These are phyloP conservation scores for Coremacera marginata DNA, from an alignment of 2,888 invertebrate species.

Conservation along the genomic window DNA sequence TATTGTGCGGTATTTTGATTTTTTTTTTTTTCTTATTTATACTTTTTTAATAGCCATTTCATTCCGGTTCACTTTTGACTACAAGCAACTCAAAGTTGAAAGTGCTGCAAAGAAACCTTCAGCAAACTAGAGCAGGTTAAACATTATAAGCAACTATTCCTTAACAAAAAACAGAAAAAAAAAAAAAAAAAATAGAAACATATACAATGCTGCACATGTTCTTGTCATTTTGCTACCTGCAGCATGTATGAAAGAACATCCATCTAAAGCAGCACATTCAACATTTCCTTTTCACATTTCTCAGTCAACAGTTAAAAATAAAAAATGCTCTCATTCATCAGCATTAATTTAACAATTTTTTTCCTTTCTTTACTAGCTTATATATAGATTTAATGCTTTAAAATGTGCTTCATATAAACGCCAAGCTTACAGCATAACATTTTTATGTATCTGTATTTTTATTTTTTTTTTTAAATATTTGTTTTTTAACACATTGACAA, in stretches of 20 bases:
- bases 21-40: not conserved
- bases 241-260: not conserved
- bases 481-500: constrained; percentile 12
- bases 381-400: too few species aligned
- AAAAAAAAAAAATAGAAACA: too few species aligned
- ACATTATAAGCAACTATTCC: not conserved
- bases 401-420: too few species aligned
- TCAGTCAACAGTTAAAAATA: not conserved
- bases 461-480: not conserved
- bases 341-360: not conserved
- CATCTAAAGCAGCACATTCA: too few species aligned
- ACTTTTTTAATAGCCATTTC: not conserved
- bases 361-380: too few species aligned
- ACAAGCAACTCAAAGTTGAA: not conserved
- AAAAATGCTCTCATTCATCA: not conserved
- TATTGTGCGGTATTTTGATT: not conserved
- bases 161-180: too few species aligned
- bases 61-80: not conserved
- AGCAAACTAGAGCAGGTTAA: constrained; percentile 1
- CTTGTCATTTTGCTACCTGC: not conserved
- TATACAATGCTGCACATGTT: not conserved
- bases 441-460: not conserved
- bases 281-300: too few species aligned
- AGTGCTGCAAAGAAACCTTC: not conserved
- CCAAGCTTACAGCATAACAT: not conserved